Evolutionary conservation across 2,797 vertebrate species (phyloP).

Genomic region (Pipistrellus pygmaeus): DNA sequence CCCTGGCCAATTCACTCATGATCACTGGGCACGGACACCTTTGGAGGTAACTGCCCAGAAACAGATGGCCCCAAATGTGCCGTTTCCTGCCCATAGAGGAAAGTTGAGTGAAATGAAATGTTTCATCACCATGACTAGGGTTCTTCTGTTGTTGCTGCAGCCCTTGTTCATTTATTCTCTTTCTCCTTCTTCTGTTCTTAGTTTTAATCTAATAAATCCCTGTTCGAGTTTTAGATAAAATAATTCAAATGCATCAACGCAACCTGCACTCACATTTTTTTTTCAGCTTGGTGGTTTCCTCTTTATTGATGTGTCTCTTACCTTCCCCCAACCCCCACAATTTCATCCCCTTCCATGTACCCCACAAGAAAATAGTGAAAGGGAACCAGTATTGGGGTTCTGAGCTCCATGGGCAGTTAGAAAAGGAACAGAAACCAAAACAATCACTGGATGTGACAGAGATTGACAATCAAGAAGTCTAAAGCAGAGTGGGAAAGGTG

Average conservation of each 20-base stretch:
- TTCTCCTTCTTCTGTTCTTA: neutral
- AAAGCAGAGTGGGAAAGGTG: conserved; percentile 31
- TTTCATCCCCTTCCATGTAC: conserved; percentile 72
- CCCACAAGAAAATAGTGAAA: conserved; percentile 66
- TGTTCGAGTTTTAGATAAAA: neutral
- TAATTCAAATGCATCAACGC: neutral
- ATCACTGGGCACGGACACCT: neutral
- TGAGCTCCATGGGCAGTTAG: conserved; percentile 40
- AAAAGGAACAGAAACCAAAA: neutral
- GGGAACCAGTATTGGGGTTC: conserved; percentile 54
- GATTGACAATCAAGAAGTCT: conserved; percentile 60
- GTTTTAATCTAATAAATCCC: neutral
- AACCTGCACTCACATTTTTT: neutral
- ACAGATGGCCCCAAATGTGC: neutral
- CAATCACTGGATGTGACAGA: conserved; percentile 64
- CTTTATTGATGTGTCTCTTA: conserved; percentile 91
- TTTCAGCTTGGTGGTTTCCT: conserved; percentile 72
- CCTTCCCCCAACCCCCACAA: conserved; percentile 66
- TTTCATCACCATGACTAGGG: neutral
- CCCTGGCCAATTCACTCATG: neutral
- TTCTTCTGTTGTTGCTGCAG: neutral
- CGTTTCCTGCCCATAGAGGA: neutral
- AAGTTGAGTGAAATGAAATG: neutral
- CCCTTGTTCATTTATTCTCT: neutral
- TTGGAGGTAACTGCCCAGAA: neutral